Percentiles rank a stretch among this genome's conserved stretches.
These are phyloP conservation scores for Dicrurus megarhynchus DNA, from an alignment of 2,113 vertebrate species.

Conservation along the genomic window DNA sequence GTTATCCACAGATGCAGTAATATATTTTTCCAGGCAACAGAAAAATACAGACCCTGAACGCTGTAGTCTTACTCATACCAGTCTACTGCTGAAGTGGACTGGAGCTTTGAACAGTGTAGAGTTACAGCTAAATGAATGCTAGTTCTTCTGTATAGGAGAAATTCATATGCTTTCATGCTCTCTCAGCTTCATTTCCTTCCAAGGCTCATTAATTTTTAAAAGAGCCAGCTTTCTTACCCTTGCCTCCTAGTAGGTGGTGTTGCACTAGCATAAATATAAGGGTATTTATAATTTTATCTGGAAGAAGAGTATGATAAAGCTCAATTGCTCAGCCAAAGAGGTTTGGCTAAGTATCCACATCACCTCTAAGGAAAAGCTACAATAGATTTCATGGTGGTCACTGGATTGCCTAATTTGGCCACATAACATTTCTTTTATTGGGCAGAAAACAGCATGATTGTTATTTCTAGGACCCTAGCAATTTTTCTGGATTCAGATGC, in stretches of 20 bases:
- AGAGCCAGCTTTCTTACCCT: constrained; percentile 58
- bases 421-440: not conserved
- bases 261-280: constrained; percentile 49
- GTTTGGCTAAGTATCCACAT: constrained; percentile 38
- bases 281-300: constrained; percentile 36
- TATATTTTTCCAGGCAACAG: constrained; percentile 29
- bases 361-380: not conserved
- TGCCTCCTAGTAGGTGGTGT: constrained; percentile 64
- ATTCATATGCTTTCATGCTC: constrained; percentile 59
- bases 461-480: not conserved
- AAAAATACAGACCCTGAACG: not conserved
- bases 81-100: constrained; percentile 23
- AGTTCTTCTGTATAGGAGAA: constrained; percentile 52
- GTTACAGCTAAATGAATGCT: constrained; percentile 61
- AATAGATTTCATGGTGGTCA: constrained; percentile 18
- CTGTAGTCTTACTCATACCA: constrained; percentile 6
- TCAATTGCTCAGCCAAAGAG: constrained; percentile 10
- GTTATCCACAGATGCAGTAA: not conserved
- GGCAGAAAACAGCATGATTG: not conserved
- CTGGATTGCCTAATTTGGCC: not conserved
- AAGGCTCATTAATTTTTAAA: constrained; percentile 69
- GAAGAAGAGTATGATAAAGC: constrained; percentile 50
- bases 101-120: constrained; percentile 41
- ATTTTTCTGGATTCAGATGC: not conserved
- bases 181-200: constrained; percentile 67